Percentiles rank a stretch among this genome's conserved stretches.
These are phyloP conservation scores for Varanus salvator DNA, from an alignment of 2,113 vertebrate species.

Conservation along the genomic window DNA sequence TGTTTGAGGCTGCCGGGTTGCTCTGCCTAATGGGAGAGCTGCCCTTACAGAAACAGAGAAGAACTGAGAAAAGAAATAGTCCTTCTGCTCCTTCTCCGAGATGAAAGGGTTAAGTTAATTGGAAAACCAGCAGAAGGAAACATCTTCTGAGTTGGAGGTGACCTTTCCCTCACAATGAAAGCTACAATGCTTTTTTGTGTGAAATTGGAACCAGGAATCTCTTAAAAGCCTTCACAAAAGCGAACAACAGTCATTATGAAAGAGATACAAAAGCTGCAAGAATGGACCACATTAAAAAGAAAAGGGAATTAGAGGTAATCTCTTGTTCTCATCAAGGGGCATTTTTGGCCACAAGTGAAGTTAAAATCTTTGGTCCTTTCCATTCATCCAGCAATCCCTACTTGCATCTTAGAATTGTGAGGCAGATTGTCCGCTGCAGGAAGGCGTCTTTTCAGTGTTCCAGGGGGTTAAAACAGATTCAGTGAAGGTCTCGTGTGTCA, in stretches of 20 bases:
- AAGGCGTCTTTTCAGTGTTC: constrained; percentile 9
- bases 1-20: not conserved
- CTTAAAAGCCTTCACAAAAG: constrained; percentile 10
- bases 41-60: not conserved
- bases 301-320: constrained; percentile 33
- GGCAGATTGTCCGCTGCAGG: not conserved
- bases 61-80: not conserved
- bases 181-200: not conserved
- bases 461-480: not conserved
- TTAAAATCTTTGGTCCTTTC: constrained; percentile 15
- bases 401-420: not conserved
- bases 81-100: not conserved
- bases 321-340: constrained; percentile 27
- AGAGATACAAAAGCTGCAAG: not conserved
- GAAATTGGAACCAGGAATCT: not conserved
- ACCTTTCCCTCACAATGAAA: constrained; percentile 17
- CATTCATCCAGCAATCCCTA: not conserved
- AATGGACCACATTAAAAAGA: constrained; percentile 19
- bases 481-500: not conserved
- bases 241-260: constrained; percentile 21
- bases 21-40: not conserved
- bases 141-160: not conserved
- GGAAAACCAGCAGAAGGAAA: constrained; percentile 7
- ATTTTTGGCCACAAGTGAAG: not conserved
- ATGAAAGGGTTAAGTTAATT: not conserved